Evolutionary conservation across 2,797 vertebrate species (phyloP).

Genomic region (Falco peregrinus): DNA sequence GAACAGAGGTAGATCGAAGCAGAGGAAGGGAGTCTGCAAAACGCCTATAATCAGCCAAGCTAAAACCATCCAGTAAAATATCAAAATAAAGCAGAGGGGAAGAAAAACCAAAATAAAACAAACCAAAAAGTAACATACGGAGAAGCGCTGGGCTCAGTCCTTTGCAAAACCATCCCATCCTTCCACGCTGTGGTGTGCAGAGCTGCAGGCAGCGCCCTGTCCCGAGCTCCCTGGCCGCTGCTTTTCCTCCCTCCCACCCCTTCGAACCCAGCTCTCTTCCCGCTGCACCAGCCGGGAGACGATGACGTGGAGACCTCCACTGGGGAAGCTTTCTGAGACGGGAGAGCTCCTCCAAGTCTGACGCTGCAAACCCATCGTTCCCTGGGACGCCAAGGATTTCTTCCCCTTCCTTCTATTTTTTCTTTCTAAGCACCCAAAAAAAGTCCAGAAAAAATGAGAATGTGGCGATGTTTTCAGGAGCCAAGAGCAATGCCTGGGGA

Average conservation of each 20-base stretch:
- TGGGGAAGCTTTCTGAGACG: background rate
- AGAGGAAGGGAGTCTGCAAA: background rate
- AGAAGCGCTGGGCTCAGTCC: background rate
- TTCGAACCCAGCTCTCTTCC: background rate
- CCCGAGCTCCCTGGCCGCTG: background rate
- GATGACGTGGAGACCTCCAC: conserved; percentile 1
- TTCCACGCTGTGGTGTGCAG: background rate
- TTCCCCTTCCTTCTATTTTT: accelerated
- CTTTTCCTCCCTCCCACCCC: background rate
- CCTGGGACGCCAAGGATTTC: background rate
- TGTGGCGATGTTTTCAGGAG: accelerated
- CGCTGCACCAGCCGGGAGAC: background rate
- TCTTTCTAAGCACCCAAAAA: background rate
- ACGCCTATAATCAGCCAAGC: background rate
- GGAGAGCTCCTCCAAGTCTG: background rate
- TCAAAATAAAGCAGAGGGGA: accelerated
- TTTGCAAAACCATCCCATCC: background rate
- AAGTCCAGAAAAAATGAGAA: accelerated
- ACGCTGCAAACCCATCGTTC: background rate
- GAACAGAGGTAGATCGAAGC: background rate
- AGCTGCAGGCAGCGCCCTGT: background rate
- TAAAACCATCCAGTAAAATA: background rate
- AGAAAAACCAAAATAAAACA: background rate
- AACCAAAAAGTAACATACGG: background rate
- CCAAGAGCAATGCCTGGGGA: background rate